Base-by-base conservation (phyloP, 2,888 invertebrate genomes). In the Papilio elwesi region DNA sequence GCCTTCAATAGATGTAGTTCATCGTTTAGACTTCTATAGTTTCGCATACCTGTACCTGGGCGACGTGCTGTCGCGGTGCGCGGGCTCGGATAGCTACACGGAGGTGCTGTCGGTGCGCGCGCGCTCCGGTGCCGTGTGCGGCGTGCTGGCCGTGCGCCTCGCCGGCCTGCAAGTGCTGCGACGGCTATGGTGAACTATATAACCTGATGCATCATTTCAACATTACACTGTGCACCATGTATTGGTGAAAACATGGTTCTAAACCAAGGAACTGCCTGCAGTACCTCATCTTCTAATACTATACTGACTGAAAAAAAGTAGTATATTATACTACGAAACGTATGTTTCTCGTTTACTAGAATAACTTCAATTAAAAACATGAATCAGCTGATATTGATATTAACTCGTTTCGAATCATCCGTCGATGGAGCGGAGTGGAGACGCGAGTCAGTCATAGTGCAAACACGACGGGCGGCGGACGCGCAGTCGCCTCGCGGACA, bases 21-120 rank as follows among this genome's bases (percentile, higher is more conserved):
- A 10, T 12, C 26, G 1, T 10, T 70, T 38, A 12, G 12, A n/a
- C 55, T 12, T n/a, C 53, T 36, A 3, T 76, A 89, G 89, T 0
- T 82, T 83, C 76, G 89, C 88, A 10, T 82, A 82, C 80, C 78
- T 89, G 52, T 88, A 83, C 80, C 79, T 89, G 65, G 89, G 89
- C 48, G 89, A 90, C 75, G 74, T 87, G 75, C 75, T 89, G 57
- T 80, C 81, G 68, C 83, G 78, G 78, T 80, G 83, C 69, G 78
- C 80, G 65, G 69, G 75, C 66, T 80, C 77, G 11, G 71, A 71
- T 51, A 71, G 71, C 59, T 86, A 87, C 79, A 88, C 85, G 0
- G 87, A 87, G 71, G 88, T 87, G 77, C 47, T 86, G 3, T 83
- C 86, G 15, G 83, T 85, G 70, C 80, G 78, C 8, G 77, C 81